Evolutionary conservation across 2,888 invertebrate genomes (phyloP), one percentile per base, ranked within the genome.

Genomic region (Chorisops tibialis): DNA sequence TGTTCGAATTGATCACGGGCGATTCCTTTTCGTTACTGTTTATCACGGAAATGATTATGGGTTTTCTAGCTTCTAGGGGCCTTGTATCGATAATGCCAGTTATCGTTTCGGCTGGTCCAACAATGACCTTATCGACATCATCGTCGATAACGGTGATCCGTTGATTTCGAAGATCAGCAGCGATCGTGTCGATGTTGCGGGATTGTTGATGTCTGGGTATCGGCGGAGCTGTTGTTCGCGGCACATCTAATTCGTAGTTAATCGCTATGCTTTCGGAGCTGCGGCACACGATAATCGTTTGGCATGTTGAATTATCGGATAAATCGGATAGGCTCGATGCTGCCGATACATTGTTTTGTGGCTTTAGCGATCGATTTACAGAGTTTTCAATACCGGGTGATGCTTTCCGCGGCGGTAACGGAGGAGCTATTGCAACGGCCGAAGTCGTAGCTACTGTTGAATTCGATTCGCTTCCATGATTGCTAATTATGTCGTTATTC

Each of bases 31-130:
- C 64, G 41, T 52, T 63, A 30, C 59, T 50, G 50, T 59, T 66
- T 50, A 58, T 60, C 19, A 37, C 45, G 56, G 56, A 62, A 18
- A 66, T 59, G 45, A 69, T 67, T 30, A 72, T 67, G 16, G 73
- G 70, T 62, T 74, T 73, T 39, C 77, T 73, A 4, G 76, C 75
- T 64, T 78, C 78, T 58, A 79, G 63, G 22, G 79, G 79, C 63
- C 79, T 72, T 0, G 87, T 87, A 68, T 87, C 87, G 51, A 88
- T 87, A 22, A 88, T 79, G 0, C 88, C 88, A 16, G 83, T 84
- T 61, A 88, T 88, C 4, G 87, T 88, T 72, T 88, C 88, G 0
- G 88, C 86, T 4, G 87, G 86, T 0, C 88, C 87, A 0, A 87
- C 84, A 70, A 85, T 83, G 67, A 82, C 77, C n/a, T 68, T 67